These are phyloP conservation scores for Propsilocerus akamusi DNA, from an alignment of 1,140 invertebrate genomes.

Conservation along the genomic window DNA sequence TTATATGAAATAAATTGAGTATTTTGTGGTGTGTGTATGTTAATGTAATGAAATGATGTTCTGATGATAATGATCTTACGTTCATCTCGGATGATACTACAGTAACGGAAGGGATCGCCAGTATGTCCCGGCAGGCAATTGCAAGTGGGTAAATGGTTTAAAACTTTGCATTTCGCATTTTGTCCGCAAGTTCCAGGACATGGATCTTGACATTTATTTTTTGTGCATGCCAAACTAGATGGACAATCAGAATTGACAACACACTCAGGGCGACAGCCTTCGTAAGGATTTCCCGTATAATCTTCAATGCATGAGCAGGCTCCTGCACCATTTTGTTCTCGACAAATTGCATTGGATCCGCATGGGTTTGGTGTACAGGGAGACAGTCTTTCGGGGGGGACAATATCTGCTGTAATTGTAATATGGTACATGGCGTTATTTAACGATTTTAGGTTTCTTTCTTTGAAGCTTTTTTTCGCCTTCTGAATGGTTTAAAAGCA, in stretches of 20 bases:
- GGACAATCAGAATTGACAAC: constrained; percentile 49
- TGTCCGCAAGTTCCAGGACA: constrained; percentile 52
- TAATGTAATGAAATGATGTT: constrained; percentile 4
- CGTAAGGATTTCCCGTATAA: constrained; percentile 55
- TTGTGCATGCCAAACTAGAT: constrained; percentile 41
- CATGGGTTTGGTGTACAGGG: constrained; percentile 60
- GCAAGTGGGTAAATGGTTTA: constrained; percentile 57
- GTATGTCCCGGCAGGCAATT: constrained; percentile 45
- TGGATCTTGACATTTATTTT: constrained; percentile 50
- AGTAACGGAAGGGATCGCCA: constrained; percentile 50
- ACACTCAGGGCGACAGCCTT: constrained; percentile 51
- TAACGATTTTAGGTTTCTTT: too few species aligned
- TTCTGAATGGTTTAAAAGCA: too few species aligned
- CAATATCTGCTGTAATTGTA: constrained; percentile 19
- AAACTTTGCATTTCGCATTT: constrained; percentile 50
- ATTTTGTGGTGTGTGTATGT: background rate
- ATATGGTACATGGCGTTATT: too few species aligned
- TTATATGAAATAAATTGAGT: background rate
- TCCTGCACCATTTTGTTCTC: constrained; percentile 56
- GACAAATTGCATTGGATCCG: constrained; percentile 57
- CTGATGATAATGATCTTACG: constrained; percentile 26
- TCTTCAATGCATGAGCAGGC: constrained; percentile 48
- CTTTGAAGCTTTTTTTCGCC: too few species aligned
- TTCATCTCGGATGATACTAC: constrained; percentile 30
- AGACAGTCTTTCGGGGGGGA: constrained; percentile 25